Percentiles rank a stretch among this genome's conserved stretches.
phyloP scores from a whole-genome alignment of 2,888 invertebrate genomes.

The Steinernema carpocapsae region DNA sequence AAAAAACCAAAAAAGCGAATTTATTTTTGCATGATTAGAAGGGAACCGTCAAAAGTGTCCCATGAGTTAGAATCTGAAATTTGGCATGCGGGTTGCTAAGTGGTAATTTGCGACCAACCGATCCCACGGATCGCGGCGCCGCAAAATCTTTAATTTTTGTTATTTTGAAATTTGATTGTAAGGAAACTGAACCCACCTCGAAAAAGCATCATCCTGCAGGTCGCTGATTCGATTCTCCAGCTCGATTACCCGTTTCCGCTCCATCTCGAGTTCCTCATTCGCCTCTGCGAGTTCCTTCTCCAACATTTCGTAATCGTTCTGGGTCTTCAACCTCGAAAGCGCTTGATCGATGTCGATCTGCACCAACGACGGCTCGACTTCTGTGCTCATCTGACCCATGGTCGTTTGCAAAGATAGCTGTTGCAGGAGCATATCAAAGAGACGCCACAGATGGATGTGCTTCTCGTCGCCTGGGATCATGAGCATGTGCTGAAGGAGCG shows the following conservation, averaged over 20 bases:
- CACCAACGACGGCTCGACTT: constrained; percentile 49
- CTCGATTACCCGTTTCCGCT: constrained; percentile 55
- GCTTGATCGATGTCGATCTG: constrained; percentile 62
- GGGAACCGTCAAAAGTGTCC: too few species aligned
- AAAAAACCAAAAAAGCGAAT: too few species aligned
- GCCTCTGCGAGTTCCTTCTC: constrained; percentile 58
- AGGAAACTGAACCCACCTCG: too few species aligned
- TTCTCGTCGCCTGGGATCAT: constrained; percentile 85
- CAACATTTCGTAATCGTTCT: constrained; percentile 61
- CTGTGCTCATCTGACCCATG: constrained; percentile 53
- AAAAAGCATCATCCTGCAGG: constrained; percentile 52
- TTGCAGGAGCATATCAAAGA: constrained; percentile 90
- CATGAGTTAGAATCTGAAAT: too few species aligned
- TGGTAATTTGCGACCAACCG: too few species aligned
- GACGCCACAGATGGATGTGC: constrained; percentile 88
- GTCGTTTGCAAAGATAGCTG: constrained; percentile 73
- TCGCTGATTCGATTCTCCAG: constrained; percentile 63
- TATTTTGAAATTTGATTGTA: too few species aligned
- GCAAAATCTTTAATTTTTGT: too few species aligned
- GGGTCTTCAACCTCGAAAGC: constrained; percentile 60
- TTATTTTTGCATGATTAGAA: too few species aligned
- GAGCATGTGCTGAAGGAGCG: constrained; percentile 85
- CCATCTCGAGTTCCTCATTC: constrained; percentile 54
- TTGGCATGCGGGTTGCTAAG: too few species aligned
- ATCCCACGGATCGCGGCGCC: too few species aligned